Evolutionary conservation across 92 coral and sea anemone species (phyloP).

Genomic region (Porites evermanni): DNA sequence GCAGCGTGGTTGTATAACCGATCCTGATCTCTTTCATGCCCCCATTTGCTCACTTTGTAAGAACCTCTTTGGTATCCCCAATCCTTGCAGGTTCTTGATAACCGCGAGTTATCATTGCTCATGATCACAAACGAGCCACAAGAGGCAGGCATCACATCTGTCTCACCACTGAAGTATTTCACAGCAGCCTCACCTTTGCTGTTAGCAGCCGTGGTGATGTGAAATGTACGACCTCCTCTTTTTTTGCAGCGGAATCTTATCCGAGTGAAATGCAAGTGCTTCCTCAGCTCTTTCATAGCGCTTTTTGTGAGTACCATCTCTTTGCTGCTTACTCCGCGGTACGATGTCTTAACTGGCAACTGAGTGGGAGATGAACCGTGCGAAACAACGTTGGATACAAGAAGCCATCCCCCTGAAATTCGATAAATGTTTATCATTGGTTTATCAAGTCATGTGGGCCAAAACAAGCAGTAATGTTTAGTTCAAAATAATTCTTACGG

Average conservation of each 20-base stretch:
- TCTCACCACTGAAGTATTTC: neutral
- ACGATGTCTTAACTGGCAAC: neutral
- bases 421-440: too few relatives aligned
- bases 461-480: too few relatives aligned
- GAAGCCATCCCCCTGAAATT: constrained; percentile 38
- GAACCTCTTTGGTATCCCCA: constrained; percentile 9
- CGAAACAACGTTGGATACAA: constrained; percentile 12
- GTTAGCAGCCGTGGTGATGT: constrained; percentile 24
- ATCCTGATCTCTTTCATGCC: too few relatives aligned
- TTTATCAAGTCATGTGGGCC: too few relatives aligned
- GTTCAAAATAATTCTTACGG: too few relatives aligned
- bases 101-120: constrained; percentile 9
- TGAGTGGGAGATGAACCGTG: neutral
- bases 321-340: constrained; percentile 17
- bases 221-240: neutral
- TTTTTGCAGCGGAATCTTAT: constrained; percentile 32
- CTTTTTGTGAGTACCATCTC: neutral
- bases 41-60: too few relatives aligned
- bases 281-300: constrained; percentile 4
- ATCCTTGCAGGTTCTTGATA: neutral
- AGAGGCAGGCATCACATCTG: neutral
- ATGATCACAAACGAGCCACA: constrained; percentile 23
- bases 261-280: constrained; percentile 9
- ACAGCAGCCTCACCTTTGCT: constrained; percentile 3
- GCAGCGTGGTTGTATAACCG: too few relatives aligned